Evolutionary conservation across 2,888 invertebrate species (phyloP).

Genomic region (Willowsia nigromaculata): DNA sequence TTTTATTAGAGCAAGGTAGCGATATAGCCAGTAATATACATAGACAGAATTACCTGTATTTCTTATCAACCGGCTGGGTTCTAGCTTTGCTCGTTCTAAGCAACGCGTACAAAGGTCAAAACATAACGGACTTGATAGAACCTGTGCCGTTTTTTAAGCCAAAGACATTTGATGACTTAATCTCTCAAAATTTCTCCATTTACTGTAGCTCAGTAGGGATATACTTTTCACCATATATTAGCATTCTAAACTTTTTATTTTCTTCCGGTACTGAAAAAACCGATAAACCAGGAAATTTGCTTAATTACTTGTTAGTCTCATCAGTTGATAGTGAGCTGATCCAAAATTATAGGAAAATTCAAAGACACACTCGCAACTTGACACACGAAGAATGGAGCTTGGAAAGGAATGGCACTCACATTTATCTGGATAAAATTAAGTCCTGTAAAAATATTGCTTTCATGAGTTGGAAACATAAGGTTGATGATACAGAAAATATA

Average conservation of each 20-base stretch:
- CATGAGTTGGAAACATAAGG: neutral
- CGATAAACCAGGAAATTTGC: neutral
- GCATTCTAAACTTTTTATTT: too few relatives aligned
- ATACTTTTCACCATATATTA: too few relatives aligned
- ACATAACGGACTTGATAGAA: constrained; percentile 22
- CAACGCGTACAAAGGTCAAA: constrained; percentile 50
- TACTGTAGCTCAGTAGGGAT: neutral
- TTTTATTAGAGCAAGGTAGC: neutral
- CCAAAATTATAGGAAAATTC: neutral
- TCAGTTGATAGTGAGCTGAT: neutral
- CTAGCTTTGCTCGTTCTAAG: neutral
- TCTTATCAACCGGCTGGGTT: neutral
- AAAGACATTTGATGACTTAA: neutral
- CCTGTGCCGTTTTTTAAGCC: neutral
- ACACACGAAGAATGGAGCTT: neutral
- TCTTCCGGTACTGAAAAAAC: too few relatives aligned
- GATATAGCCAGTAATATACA: neutral
- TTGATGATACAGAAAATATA: neutral
- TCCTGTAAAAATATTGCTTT: neutral
- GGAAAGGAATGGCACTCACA: neutral
- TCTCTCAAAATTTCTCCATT: neutral
- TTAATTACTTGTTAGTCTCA: neutral
- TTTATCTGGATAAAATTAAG: neutral
- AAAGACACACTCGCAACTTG: neutral
- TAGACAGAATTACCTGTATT: neutral